Evolutionary conservation across 2,888 invertebrate genomes (phyloP).

Genomic region (Deilephila porcellus): DNA sequence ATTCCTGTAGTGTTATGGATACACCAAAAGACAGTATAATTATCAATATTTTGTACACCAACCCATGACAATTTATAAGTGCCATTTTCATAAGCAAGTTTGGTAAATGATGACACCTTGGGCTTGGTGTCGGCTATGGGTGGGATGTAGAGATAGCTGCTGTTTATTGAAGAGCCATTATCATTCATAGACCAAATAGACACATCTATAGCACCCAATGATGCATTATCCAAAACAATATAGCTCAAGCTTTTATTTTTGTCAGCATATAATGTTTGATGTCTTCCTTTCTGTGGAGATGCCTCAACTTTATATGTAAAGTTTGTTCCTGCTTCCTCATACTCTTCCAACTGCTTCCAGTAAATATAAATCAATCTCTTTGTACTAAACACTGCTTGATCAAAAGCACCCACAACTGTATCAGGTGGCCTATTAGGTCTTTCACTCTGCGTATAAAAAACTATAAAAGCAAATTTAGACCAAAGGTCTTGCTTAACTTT

Average conservation of each 20-base stretch:
- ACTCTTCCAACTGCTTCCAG: slow-evolving; percentile 90
- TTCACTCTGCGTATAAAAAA: slow-evolving; percentile 86
- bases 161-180: slow-evolving; percentile 83
- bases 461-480: slow-evolving; percentile 87
- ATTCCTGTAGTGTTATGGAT: slow-evolving; percentile 72
- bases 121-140: slow-evolving; percentile 72
- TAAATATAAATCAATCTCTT: slow-evolving; percentile 88
- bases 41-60: slow-evolving; percentile 81
- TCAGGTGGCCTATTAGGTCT: slow-evolving; percentile 88
- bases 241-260: slow-evolving; percentile 85
- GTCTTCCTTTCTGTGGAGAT: slow-evolving; percentile 59
- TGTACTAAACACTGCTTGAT: slow-evolving; percentile 81
- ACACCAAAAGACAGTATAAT: slow-evolving; percentile 94
- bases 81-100: slow-evolving; percentile 89
- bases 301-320: slow-evolving; percentile 88
- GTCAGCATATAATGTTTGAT: slow-evolving; percentile 69
- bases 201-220: slow-evolving; percentile 73
- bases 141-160: slow-evolving; percentile 86
- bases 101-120: slow-evolving; percentile 85
- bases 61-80: slow-evolving; percentile 91
- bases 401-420: slow-evolving; percentile 90
- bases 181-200: slow-evolving; percentile 86
- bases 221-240: slow-evolving; percentile 84
- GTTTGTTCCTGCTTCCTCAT: slow-evolving; percentile 89
- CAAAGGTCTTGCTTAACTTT: slow-evolving; percentile 86